phyloP scores from a whole-genome alignment of 2,888 invertebrate species.

The Dexiosoma caninum region DNA sequence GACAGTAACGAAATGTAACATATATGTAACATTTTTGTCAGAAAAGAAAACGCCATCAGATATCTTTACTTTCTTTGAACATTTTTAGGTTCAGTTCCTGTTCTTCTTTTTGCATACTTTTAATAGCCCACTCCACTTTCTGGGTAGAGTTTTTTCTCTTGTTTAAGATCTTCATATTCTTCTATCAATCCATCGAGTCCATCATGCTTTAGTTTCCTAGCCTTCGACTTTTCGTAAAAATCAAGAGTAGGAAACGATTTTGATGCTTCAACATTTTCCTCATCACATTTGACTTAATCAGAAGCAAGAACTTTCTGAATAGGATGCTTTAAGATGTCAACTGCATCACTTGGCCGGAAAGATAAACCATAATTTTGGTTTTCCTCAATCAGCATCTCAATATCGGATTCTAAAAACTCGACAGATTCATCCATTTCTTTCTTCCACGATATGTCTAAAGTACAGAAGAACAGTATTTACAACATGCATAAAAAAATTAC shows the following conservation, averaged over 20 bases:
- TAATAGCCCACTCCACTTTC: slow-evolving; percentile 2
- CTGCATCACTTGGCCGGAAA: slow-evolving; percentile 17
- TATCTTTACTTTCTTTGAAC: no score
- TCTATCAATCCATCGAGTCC: not conserved
- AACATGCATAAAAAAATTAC: not conserved
- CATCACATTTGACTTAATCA: not conserved
- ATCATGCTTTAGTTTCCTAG: not conserved
- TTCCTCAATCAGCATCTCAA: not conserved
- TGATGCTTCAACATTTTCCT: not conserved
- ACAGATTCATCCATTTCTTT: not conserved
- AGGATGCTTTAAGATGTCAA: not conserved
- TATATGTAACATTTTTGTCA: no score
- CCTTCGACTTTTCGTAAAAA: slow-evolving; percentile 1
- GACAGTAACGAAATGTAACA: no score
- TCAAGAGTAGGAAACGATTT: slow-evolving; percentile 4
- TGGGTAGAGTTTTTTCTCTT: not conserved
- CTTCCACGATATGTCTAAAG: not conserved
- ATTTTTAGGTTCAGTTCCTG: not conserved
- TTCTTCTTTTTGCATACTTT: slow-evolving; percentile 9
- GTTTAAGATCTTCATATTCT: slow-evolving; percentile 4
- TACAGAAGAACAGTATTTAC: not conserved
- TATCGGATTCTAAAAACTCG: not conserved
- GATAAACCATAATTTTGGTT: not conserved
- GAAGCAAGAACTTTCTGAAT: not conserved
- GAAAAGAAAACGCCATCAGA: no score